These are phyloP conservation scores for Pseudomyrmex pallidus DNA, from an alignment of 1,140 invertebrate genomes.

Conservation along the genomic window DNA sequence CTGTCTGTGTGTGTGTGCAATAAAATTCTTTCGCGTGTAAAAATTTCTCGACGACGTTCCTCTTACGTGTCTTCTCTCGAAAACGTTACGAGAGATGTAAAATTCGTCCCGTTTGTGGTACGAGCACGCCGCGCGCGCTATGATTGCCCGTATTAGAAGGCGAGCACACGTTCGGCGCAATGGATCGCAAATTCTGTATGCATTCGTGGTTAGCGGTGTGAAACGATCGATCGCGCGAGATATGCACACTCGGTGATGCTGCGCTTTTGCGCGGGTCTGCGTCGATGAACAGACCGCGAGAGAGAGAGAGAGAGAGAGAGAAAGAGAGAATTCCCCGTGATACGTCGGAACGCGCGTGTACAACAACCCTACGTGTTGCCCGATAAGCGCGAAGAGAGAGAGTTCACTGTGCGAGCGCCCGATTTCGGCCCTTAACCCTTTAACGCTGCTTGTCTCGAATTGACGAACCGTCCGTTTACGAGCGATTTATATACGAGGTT, in stretches of 20 bases:
- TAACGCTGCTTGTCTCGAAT: slow-evolving; percentile 40
- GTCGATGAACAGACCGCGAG: slow-evolving; percentile 39
- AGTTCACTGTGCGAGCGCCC: slow-evolving; percentile 24
- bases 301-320: too few species aligned
- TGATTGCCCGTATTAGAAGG: slow-evolving; percentile 47
- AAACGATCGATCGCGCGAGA: slow-evolving; percentile 54
- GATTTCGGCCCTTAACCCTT: slow-evolving; percentile 50
- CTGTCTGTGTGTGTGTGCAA: neutral
- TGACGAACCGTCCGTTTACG: slow-evolving; percentile 39
- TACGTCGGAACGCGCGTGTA: neutral
- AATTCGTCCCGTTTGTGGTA: slow-evolving; percentile 25
- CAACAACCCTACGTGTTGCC: slow-evolving; percentile 26
- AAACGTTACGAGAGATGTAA: slow-evolving; percentile 5
- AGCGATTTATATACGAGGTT: slow-evolving; percentile 40
- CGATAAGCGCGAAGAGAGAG: slow-evolving; percentile 35
- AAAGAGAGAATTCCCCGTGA: too few species aligned
- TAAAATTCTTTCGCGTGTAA: slow-evolving; percentile 36
- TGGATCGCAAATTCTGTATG: slow-evolving; percentile 54
- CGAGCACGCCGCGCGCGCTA: slow-evolving; percentile 10
- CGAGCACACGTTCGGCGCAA: slow-evolving; percentile 44
- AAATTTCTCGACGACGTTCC: neutral
- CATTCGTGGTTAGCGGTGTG: slow-evolving; percentile 47
- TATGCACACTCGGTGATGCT: slow-evolving; percentile 52
- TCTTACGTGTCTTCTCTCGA: neutral
- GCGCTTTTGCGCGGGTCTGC: slow-evolving; percentile 49